Base-by-base conservation (phyloP, 2,888 invertebrate species). In the Drosophila meridiana region DNA sequence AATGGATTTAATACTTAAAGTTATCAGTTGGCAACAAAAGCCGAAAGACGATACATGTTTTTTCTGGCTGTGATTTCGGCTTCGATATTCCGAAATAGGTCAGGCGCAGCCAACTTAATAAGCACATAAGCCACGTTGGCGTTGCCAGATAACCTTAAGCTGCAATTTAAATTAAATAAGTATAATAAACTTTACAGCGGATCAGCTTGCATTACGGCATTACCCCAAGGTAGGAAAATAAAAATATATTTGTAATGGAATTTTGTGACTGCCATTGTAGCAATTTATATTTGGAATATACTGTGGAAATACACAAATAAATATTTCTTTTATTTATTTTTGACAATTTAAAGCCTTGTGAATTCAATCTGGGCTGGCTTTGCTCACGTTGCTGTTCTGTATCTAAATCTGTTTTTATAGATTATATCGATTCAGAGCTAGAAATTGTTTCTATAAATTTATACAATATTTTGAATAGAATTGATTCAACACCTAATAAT, bases 101-200 rank as follows among this genome's bases (percentile, higher is more conserved):
- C 28, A 58, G 30, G 34, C n/a, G 32, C 43, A 53, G 50, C 8
- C 68, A 59, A 53, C 40, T 69, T 59, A 69, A 59, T 59, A 43
- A 36, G 47, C 47, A 52, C 47, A 48, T 59, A 43, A 65, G 38
- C 36, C n/a, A 11, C 13, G 26, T 26, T 57, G 45, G 56, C 43
- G 57, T 57, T 66, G 74, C 55, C 56, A 47, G 74, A 47, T 42
- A 36, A 4, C 26, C 56, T 26, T 28, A 55, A 26, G 50, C 60
- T 50, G 40, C 30, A 13, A 48, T 48, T 60, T 30, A 48, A 38
- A 38, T 8, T 20, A 36, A 38, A 47, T 47, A 59, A 36, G 30
- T 36, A 28, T n/a, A 58, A 36, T n/a, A 34, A 47, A 58, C 45
- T 58, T 58, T 47, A 36, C 34, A 28, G 45, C 38, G 47, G n/a